These are phyloP conservation scores for Capreolus pygargus DNA, from an alignment of 2,113 vertebrate species.

Conservation along the genomic window DNA sequence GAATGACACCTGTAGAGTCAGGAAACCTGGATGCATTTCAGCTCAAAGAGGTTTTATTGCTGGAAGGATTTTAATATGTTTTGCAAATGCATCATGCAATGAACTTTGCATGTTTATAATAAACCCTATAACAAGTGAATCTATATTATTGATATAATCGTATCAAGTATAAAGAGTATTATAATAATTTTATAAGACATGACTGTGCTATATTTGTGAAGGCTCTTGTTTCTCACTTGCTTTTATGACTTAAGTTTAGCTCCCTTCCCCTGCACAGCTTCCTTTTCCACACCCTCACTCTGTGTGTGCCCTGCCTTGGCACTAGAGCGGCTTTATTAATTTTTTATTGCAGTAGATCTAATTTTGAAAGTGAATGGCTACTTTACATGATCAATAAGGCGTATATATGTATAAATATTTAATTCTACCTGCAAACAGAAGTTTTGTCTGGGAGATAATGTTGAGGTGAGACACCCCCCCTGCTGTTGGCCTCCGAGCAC, in stretches of 20 bases:
- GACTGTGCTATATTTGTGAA: conserved; percentile 80
- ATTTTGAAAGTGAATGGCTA: conserved; percentile 77
- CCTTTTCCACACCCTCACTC: not conserved
- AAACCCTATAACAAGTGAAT: conserved; percentile 82
- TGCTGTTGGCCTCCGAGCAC: conserved; percentile 55
- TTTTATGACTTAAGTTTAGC: conserved; percentile 72
- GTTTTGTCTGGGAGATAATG: conserved; percentile 40
- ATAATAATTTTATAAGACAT: conserved; percentile 81
- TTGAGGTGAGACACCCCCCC: conserved; percentile 60
- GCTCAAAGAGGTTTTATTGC: conserved; percentile 63
- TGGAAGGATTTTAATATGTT: conserved; percentile 77
- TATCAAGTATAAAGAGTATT: conserved; percentile 80
- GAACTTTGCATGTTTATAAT: conserved; percentile 86
- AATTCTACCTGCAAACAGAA: conserved; percentile 70
- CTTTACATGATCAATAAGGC: conserved; percentile 75
- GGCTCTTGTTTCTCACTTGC: conserved; percentile 75
- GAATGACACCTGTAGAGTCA: conserved; percentile 60
- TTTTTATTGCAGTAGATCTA: conserved; percentile 71
- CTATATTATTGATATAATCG: conserved; percentile 78
- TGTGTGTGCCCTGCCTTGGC: conserved; percentile 46
- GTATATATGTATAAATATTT: conserved; percentile 57
- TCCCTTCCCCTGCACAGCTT: conserved; percentile 66
- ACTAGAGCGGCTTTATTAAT: conserved; percentile 65
- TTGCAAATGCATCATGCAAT: conserved; percentile 85
- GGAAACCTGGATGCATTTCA: conserved; percentile 47